These are phyloP conservation scores for Carcina quercana DNA, from an alignment of 2,888 invertebrate species.

Conservation along the genomic window DNA sequence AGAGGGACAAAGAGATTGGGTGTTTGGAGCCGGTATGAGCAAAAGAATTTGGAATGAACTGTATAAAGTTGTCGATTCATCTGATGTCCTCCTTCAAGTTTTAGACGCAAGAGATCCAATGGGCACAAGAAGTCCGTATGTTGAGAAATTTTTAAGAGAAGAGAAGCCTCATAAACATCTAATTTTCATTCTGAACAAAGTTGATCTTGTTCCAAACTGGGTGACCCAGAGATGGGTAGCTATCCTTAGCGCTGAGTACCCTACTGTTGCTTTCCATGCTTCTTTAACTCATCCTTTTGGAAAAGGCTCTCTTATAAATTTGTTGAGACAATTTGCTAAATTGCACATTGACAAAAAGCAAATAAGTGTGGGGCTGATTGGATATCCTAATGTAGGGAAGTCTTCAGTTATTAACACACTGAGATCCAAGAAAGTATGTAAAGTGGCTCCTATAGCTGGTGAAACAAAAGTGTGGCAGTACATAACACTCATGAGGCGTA, in stretches of 20 bases:
- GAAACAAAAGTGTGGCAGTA: constrained; percentile 99
- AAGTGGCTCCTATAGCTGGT: constrained; percentile 98
- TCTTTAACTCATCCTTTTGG: constrained; percentile 99
- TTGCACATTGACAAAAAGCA: constrained; percentile 97
- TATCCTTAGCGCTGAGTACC: constrained; percentile 94
- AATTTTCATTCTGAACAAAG: constrained; percentile 97
- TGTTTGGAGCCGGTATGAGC: constrained; percentile 96
- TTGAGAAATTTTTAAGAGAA: constrained; percentile 92
- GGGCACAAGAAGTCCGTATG: constrained; percentile 95
- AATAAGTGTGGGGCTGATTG: constrained; percentile 98
- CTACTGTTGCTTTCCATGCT: constrained; percentile 98
- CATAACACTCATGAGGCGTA: constrained; percentile 96
- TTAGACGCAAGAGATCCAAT: constrained; percentile 98
- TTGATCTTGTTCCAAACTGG: constrained; percentile 97
- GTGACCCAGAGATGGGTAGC: constrained; percentile 98
- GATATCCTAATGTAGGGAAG: constrained; percentile 99
- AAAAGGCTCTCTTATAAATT: constrained; percentile 96
- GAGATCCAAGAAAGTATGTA: constrained; percentile 97
- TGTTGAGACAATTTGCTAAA: constrained; percentile 96
- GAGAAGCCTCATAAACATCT: constrained; percentile 98
- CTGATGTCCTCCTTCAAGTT: constrained; percentile 97
- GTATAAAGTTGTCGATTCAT: constrained; percentile 99
- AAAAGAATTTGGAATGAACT: constrained; percentile 99
- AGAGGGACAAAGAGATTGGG: constrained; percentile 91
- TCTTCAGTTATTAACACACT: constrained; percentile 98